phyloP scores from a whole-genome alignment of 2,797 vertebrate genomes.

The Cynodonichthys magdalenae region DNA sequence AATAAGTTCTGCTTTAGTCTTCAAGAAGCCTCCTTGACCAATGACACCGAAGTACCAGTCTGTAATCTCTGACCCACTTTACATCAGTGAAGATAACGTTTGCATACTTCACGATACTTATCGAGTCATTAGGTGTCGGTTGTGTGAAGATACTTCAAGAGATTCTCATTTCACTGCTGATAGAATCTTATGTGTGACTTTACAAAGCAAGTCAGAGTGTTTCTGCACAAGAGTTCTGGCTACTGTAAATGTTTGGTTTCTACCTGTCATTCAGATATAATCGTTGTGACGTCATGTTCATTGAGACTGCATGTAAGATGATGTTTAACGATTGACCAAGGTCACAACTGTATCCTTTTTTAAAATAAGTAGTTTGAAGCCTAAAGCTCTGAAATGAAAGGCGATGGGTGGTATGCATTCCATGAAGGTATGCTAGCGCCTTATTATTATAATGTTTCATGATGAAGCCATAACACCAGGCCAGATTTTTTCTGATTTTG shows the following conservation, averaged over 20 bases:
- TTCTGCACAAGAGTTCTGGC: neutral
- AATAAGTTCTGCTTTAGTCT: conserved; percentile 1
- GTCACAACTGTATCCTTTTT: too few species aligned
- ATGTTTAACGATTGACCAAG: too few species aligned
- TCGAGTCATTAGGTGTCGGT: neutral
- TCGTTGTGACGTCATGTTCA: too few species aligned
- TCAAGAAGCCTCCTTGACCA: conserved; percentile 4
- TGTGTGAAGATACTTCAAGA: neutral
- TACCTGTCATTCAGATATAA: too few species aligned
- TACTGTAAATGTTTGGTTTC: neutral
- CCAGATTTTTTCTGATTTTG: too few species aligned
- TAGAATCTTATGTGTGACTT: neutral
- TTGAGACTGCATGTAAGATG: too few species aligned
- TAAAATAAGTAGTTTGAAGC: too few species aligned
- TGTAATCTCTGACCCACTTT: conserved; percentile 5
- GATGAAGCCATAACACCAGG: too few species aligned
- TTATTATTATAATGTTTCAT: too few species aligned
- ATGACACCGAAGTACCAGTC: neutral
- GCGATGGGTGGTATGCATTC: too few species aligned
- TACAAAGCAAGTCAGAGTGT: neutral
- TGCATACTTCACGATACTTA: neutral
- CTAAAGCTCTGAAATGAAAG: too few species aligned
- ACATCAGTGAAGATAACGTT: neutral
- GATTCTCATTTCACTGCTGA: neutral
- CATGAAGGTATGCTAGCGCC: too few species aligned